Conservation (phyloP, 37 sponge, comb jelly and placozoan species). For the Corticium candelabrum region DNA sequence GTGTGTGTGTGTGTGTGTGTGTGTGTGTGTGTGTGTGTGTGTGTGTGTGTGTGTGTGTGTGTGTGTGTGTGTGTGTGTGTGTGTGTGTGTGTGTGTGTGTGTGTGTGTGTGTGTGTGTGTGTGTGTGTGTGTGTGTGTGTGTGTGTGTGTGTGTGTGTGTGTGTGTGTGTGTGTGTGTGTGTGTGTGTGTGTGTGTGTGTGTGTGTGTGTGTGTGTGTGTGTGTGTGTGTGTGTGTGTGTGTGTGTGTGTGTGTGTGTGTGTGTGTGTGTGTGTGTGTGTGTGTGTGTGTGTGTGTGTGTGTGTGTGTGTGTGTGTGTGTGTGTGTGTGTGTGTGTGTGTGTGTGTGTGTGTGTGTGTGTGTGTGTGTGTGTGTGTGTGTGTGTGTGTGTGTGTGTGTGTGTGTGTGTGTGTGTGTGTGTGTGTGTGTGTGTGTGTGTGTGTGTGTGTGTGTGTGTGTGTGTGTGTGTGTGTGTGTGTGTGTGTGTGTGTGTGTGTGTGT, state of each 20-base stretch:
- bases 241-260: conserved; percentile 5
- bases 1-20: conserved; percentile 5
- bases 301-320: conserved; percentile 5
- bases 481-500: neutral
- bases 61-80: conserved; percentile 5
- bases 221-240: conserved; percentile 5
- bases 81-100: conserved; percentile 5
- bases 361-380: conserved; percentile 5
- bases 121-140: conserved; percentile 5
- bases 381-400: conserved; percentile 5
- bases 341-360: conserved; percentile 5
- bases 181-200: conserved; percentile 5
- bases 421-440: conserved; percentile 5
- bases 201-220: conserved; percentile 5
- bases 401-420: conserved; percentile 5
- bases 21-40: conserved; percentile 5
- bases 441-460: conserved; percentile 5
- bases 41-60: conserved; percentile 5
- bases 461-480: neutral
- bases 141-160: conserved; percentile 5
- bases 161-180: conserved; percentile 5
- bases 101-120: conserved; percentile 5
- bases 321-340: conserved; percentile 5
- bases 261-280: conserved; percentile 5
- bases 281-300: conserved; percentile 5